Percentiles rank a stretch among this genome's conserved stretches.
Conservation (phyloP, 2,888 invertebrate genomes). For the Drosophila histrio region DNA sequence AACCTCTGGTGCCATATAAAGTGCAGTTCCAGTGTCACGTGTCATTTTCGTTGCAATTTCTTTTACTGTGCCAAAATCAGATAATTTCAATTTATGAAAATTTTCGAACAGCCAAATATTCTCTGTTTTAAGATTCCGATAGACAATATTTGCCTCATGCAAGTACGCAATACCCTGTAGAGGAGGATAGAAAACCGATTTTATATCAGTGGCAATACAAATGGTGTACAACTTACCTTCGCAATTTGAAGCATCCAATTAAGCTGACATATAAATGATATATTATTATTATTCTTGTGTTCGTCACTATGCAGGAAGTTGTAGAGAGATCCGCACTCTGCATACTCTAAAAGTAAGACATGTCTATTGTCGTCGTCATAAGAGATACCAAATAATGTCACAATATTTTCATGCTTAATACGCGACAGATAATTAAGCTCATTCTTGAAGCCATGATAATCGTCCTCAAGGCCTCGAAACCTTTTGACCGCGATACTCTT, state of each 20-base stretch:
- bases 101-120: constrained; percentile 1
- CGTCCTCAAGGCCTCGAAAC: no score
- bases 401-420: constrained; percentile 3
- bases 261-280: neutral
- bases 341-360: constrained; percentile 4
- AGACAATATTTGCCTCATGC: neutral
- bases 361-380: neutral
- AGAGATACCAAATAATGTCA: neutral
- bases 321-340: constrained; percentile 2
- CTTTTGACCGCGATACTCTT: neutral
- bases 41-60: neutral
- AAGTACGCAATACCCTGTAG: constrained; percentile 11
- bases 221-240: neutral
- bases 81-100: neutral
- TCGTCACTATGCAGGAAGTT: neutral
- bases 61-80: constrained; percentile 13
- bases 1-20: constrained; percentile 23
- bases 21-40: neutral
- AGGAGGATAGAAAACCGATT: neutral
- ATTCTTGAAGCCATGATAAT: neutral
- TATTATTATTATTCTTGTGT: no score
- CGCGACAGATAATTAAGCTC: neutral
- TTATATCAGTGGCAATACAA: neutral
- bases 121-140: constrained; percentile 13
- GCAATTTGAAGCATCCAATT: constrained; percentile 19